Evolutionary conservation across 1,140 invertebrate genomes (phyloP).

Genomic region (Aphelinus atriplicis): DNA sequence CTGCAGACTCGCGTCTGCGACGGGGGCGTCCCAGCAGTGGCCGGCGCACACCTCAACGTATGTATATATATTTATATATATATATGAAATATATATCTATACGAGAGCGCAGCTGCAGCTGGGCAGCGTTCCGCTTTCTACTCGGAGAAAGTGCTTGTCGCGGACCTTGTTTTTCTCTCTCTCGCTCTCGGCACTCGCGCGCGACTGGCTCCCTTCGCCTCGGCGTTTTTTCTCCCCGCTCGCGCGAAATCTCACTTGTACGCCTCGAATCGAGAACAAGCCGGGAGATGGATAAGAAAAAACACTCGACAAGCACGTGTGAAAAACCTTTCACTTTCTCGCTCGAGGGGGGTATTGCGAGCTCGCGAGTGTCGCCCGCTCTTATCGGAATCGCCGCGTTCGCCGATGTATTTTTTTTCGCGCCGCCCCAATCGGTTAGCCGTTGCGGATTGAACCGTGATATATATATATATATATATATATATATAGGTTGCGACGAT

Average conservation of each 20-base stretch:
- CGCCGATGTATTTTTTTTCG: no score
- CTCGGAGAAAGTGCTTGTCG: conserved; percentile 33
- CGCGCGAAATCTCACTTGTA: background rate
- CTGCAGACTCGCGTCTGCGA: background rate
- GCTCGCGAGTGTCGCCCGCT: background rate
- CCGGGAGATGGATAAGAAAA: background rate
- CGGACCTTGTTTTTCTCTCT: conserved; percentile 11
- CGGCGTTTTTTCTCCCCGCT: background rate
- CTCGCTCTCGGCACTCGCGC: background rate
- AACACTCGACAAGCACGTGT: background rate
- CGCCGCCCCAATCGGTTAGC: no score
- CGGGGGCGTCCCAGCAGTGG: background rate
- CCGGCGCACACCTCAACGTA: no score
- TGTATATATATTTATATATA: no score
- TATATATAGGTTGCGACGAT: no score
- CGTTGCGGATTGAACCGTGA: no score
- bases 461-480: no score
- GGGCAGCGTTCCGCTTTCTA: conserved; percentile 36
- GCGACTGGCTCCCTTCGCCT: background rate
- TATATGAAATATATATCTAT: no score
- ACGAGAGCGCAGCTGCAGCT: no score
- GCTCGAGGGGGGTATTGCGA: background rate
- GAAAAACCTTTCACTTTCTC: conserved; percentile 37
- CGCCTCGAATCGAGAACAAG: no score
- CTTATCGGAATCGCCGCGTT: no score